A percentile compares a stretch with the other conserved stretches of the same genome.
These are phyloP conservation scores for Apoda limacodes DNA, from an alignment of 2,888 invertebrate species.

Conservation along the genomic window DNA sequence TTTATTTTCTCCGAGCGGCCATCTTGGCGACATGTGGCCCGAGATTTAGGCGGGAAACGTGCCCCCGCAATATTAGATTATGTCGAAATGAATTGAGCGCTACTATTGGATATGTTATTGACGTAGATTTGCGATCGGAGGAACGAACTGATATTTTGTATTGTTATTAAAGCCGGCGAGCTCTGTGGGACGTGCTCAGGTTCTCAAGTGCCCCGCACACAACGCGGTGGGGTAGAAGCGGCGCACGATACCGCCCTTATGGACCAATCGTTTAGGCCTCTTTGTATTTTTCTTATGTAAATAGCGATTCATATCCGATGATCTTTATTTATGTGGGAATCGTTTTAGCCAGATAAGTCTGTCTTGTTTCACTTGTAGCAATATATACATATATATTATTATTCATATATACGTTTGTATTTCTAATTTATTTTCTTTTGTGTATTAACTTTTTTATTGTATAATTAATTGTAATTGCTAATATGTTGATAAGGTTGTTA, in stretches of 20 bases:
- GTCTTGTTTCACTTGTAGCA: conserved; percentile 53
- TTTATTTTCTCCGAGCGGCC: conserved; percentile 61
- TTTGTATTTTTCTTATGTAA: conserved; percentile 70
- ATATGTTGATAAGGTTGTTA: no score
- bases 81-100: conserved; percentile 67
- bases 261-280: conserved; percentile 67
- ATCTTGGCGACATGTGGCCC: conserved; percentile 70
- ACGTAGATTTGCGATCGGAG: conserved; percentile 70
- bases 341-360: conserved; percentile 68
- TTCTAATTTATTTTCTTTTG: no score
- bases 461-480: no score
- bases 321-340: conserved; percentile 71
- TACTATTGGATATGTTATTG: conserved; percentile 71
- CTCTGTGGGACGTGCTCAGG: conserved; percentile 53
- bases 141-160: conserved; percentile 71
- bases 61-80: conserved; percentile 67
- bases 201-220: conserved; percentile 38
- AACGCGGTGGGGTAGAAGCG: no score
- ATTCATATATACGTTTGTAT: no score
- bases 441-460: no score
- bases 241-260: conserved; percentile 39
- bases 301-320: conserved; percentile 68
- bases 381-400: conserved; percentile 54
- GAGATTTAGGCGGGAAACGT: conserved; percentile 69
- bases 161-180: conserved; percentile 64